Base-by-base conservation (phyloP, 1,140 invertebrate species). In the Oscheius sp. region DNA sequence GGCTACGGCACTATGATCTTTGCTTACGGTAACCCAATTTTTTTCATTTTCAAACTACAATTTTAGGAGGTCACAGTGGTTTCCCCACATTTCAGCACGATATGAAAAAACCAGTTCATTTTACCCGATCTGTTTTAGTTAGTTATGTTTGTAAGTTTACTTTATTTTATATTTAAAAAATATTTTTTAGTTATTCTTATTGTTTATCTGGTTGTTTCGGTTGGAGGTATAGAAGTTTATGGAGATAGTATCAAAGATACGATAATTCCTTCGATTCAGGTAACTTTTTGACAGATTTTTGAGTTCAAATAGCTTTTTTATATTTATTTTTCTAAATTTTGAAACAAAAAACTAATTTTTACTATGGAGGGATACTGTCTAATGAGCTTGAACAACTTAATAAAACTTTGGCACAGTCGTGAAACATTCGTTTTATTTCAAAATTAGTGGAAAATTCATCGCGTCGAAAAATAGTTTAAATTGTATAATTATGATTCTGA, bases 51-150 rank as follows among this genome's bases (percentile, higher is more conserved):
- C 23, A 45, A 45, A 45, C 18, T 18, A 18, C 42, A 18, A 45
- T 45, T 45, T 45, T 23, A 45, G 42, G 84, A 13, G 85, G 85
- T 10, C 84, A 85, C 63, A 80, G 84, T 10, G 82, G 80, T n/a
- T 86, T 86, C 69, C 85, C 85, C 13, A 86, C 85, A 7, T 84
- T 86, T 65, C 85, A 86, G 70, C 76, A 80, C 20, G 85, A 86
- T 69, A 86, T 86, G 85, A 84, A 78, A 34, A 70, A 80, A n/a
- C 84, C 82, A 13, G 46, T 61, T 7, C 73, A 85, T 23, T 86
- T 86, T 59, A 62, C 69, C 18, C 59, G 59, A 55, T 76, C 76
- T 49, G 45, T 77, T 1, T 42, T 77, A 31, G 35, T 52, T 23
- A 59, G 63, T 61, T 76, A 62, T 45, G 59, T 76, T 58, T 32